Evolutionary conservation across 2,113 vertebrate genomes (phyloP).

Genomic region (Noturus placidus): DNA sequence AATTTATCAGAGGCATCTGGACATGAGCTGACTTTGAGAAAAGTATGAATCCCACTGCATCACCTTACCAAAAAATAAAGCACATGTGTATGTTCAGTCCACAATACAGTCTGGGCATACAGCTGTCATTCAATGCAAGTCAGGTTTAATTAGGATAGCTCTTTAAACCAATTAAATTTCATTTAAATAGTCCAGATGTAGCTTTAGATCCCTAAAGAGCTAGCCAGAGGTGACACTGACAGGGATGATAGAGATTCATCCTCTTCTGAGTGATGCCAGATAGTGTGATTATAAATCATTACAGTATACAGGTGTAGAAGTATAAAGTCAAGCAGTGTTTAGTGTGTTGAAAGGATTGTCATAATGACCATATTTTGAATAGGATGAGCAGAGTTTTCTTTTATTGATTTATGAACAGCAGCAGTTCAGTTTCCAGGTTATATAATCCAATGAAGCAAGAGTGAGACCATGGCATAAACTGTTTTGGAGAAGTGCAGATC

Average conservation of each 20-base stretch:
- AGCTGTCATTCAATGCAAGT: constrained; percentile 54
- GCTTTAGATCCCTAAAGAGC: background rate
- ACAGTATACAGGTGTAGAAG: background rate
- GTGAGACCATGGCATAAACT: too few relatives aligned
- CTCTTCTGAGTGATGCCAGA: background rate
- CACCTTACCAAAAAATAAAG: constrained; percentile 21
- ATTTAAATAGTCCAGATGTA: background rate
- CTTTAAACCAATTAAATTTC: background rate
- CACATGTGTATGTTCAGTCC: constrained; percentile 20
- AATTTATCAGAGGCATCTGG: constrained; percentile 43
- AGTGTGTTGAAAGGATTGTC: background rate
- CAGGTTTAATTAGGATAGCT: constrained; percentile 21
- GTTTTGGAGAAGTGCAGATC: background rate
- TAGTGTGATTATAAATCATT: background rate
- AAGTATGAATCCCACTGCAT: constrained; percentile 35
- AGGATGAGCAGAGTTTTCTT: background rate
- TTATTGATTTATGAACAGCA: too few relatives aligned
- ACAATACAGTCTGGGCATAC: constrained; percentile 32
- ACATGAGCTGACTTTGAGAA: constrained; percentile 37
- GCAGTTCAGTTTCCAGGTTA: background rate
- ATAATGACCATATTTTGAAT: background rate
- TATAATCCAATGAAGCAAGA: background rate
- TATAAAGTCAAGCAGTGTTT: background rate
- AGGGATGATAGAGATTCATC: background rate
- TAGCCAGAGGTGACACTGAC: background rate